phyloP scores from a whole-genome alignment of 2,113 vertebrate genomes.

The Crotophaga sulcirostris region DNA sequence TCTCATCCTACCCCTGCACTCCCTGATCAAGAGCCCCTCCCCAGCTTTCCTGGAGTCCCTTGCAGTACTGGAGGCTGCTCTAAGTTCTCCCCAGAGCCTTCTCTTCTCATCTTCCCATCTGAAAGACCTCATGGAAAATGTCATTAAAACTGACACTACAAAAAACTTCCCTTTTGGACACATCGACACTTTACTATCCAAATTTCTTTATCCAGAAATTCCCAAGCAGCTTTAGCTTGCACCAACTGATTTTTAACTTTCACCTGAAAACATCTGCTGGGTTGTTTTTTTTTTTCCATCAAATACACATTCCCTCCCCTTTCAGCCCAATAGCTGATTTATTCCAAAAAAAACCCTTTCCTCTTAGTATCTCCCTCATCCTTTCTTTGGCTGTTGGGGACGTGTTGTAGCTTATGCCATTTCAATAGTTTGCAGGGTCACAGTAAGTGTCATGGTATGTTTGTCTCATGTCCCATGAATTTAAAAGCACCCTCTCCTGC shows the following conservation, averaged over 20 bases:
- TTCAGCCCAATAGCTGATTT: background rate
- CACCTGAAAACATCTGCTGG: background rate
- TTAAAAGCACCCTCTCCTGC: background rate
- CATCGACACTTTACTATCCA: background rate
- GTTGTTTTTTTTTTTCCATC: background rate
- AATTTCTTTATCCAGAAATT: background rate
- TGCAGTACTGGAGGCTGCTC: no score
- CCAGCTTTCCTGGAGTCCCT: no score
- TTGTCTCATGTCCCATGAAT: conserved; percentile 16
- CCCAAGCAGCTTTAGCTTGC: background rate
- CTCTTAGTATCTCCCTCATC: background rate
- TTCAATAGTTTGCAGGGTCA: conserved; percentile 38
- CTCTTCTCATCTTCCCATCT: background rate
- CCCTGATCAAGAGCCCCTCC: no score
- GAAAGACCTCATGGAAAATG: background rate
- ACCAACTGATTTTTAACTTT: background rate
- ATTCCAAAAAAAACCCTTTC: background rate
- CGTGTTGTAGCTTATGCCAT: background rate
- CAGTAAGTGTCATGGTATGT: background rate
- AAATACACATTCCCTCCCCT: background rate
- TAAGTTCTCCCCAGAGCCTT: no score
- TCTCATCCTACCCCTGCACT: no score
- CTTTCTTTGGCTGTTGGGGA: conserved; percentile 3
- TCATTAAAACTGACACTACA: background rate
- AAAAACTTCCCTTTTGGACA: background rate